Base-by-base conservation (phyloP, 2,113 vertebrate species). In the Sturnira hondurensis region DNA sequence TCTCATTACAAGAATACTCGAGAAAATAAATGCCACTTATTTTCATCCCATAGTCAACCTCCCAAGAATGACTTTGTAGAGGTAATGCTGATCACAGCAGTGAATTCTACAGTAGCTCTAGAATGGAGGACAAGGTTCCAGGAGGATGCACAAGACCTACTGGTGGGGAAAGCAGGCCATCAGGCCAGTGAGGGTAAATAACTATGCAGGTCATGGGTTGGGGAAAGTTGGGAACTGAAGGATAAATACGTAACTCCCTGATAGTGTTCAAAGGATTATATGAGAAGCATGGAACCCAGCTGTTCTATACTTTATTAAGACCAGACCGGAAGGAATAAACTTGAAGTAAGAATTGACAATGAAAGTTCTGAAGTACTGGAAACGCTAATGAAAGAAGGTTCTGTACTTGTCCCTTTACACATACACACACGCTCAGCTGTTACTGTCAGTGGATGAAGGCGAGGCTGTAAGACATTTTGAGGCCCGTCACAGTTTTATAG, bases 271-370 rank as follows among this genome's bases (percentile, higher is more conserved):
- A 58, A 87, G 71, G n/a, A 74, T 94, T 92, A 63, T 54, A 67
- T 56, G 92, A 74, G 74, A 86, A 95, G 89, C 85, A 70, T 86
- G 63, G 89, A 94, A 45, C 54, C 88, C 96, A 96, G 93, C 74
- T 97, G 91, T 85, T 83, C 56, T 76, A 50, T 78, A 81, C 33
- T 94, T 95, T 89, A 82, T 56, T 70, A 91, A 90, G 93, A 65
- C 56, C 43, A 86, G 91, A 76, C 63, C 95, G 90, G 43, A 91
- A 90, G 86, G 67, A 82, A 93, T 26, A 67, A 67, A 89, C 41
- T 93, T 78, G 73, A 92, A 95, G 65, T 36, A 91, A 96, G 95
- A 96, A 97, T 94, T 92, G 93, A 96, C 96, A 97, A 98, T 97
- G 94, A 76, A 54, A 7, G 38, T 89, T 92, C 86, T 96, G 86